Conservation (phyloP, 2,888 invertebrate genomes). For the Brachyopa scutellaris region DNA sequence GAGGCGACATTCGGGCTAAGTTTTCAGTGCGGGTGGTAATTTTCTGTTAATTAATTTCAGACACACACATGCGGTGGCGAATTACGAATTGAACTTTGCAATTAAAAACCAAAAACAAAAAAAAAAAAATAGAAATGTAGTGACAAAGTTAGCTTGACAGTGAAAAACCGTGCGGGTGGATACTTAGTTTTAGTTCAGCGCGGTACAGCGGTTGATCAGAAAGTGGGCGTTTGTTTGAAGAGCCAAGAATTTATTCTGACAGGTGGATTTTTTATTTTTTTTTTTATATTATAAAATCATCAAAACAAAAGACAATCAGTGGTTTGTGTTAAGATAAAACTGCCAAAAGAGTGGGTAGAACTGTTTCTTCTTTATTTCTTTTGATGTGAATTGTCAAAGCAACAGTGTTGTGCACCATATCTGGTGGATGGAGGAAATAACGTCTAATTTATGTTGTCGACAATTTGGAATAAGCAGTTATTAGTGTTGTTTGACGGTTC, state of each 20-base stretch:
- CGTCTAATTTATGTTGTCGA: too few species aligned
- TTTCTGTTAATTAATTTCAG: slow-evolving; percentile 57
- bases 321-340: not conserved
- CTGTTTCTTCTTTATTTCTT: too few species aligned
- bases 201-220: slow-evolving; percentile 16
- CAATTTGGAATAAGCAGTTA: too few species aligned
- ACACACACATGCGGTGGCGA: slow-evolving; percentile 36
- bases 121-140: too few species aligned
- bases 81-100: slow-evolving; percentile 41
- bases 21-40: slow-evolving; percentile 30
- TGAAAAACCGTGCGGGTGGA: not conserved
- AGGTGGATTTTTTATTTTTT: too few species aligned
- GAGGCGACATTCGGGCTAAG: slow-evolving; percentile 2
- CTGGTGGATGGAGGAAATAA: too few species aligned
- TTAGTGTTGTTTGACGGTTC: too few species aligned
- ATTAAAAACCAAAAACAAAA: slow-evolving; percentile 16
- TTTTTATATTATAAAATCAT: too few species aligned
- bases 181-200: slow-evolving; percentile 30
- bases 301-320: too few species aligned
- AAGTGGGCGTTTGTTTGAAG: slow-evolving; percentile 35
- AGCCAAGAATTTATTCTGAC: too few species aligned
- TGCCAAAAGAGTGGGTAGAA: slow-evolving; percentile 25
- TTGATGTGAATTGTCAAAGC: too few species aligned
- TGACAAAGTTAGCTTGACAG: not conserved
- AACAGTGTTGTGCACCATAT: too few species aligned